Percentiles rank a stretch among this genome's conserved stretches.
These are phyloP conservation scores for Uria lomvia DNA, from an alignment of 2,113 vertebrate genomes.

Conservation along the genomic window DNA sequence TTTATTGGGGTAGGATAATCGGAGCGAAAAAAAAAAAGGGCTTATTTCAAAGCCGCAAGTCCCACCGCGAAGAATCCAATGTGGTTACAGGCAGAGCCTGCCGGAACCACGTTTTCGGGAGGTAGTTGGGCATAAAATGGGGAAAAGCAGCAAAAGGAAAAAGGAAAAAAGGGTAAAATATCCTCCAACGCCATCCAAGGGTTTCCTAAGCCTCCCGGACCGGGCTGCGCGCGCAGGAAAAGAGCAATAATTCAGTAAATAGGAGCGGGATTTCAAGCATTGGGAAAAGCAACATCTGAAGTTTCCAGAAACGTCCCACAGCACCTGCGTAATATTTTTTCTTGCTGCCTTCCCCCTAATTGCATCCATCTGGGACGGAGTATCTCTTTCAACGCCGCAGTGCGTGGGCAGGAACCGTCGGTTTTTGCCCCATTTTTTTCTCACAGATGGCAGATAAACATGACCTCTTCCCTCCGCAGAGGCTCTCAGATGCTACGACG, in stretches of 20 bases:
- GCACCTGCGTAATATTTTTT: conserved; percentile 32
- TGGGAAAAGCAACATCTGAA: neutral
- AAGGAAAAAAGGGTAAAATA: neutral
- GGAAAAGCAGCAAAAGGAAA: neutral
- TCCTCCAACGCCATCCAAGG: neutral
- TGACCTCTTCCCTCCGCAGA: neutral
- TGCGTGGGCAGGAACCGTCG: neutral
- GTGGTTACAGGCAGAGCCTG: neutral
- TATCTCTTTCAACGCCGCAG: neutral
- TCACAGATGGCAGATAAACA: neutral
- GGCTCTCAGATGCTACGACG: neutral
- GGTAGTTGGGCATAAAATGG: neutral
- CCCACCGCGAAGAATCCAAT: neutral
- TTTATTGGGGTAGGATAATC: neutral
- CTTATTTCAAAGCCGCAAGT: neutral
- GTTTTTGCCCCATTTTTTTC: neutral
- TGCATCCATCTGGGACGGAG: neutral
- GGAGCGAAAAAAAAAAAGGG: neutral
- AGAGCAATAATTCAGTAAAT: neutral
- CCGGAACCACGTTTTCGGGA: fast-evolving
- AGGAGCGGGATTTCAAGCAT: neutral
- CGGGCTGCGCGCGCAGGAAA: fast-evolving
- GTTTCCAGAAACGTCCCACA: neutral
- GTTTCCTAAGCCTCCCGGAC: neutral
- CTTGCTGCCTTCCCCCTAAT: conserved; percentile 3